Evolutionary conservation across 2,797 vertebrate genomes (phyloP).

Genomic region (Crax fasciolata): DNA sequence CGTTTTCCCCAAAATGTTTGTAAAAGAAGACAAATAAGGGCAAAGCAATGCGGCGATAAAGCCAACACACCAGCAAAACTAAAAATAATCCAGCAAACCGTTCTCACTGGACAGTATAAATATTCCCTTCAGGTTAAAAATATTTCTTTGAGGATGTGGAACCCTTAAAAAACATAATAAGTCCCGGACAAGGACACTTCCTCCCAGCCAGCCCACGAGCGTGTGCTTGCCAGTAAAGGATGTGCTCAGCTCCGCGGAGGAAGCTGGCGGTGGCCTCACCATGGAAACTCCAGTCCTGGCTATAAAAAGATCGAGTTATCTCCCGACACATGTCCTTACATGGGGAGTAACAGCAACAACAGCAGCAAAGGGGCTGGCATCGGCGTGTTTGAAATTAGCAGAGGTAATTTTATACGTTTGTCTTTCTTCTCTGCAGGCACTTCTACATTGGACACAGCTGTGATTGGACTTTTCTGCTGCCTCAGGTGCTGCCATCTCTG

Average conservation of each 20-base stretch:
- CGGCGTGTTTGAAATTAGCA: not conserved
- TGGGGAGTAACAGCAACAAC: slow-evolving; percentile 9
- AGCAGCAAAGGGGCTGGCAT: not conserved
- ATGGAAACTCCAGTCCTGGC: slow-evolving; percentile 49
- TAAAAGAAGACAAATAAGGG: not conserved
- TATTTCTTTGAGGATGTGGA: slow-evolving; percentile 54
- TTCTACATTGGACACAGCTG: not conserved
- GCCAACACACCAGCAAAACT: slow-evolving; percentile 15
- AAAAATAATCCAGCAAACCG: slow-evolving; percentile 27
- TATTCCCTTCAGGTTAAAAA: slow-evolving; percentile 68
- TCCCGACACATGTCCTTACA: slow-evolving; percentile 51
- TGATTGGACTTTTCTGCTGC: not conserved
- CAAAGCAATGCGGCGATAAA: not conserved
- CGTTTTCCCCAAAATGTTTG: not conserved
- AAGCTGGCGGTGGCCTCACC: slow-evolving; percentile 61
- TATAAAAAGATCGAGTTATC: slow-evolving; percentile 61
- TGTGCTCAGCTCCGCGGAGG: slow-evolving; percentile 42
- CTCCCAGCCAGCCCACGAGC: not conserved
- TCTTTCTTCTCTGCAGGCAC: not conserved
- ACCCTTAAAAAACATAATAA: slow-evolving; percentile 55
- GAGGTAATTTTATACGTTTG: not conserved
- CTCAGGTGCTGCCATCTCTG: not conserved
- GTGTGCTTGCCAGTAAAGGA: slow-evolving; percentile 64
- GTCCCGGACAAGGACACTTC: slow-evolving; percentile 9
- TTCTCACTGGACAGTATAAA: slow-evolving; percentile 60